These are phyloP conservation scores for Hydrozoanthus tunicans DNA, from an alignment of 64 coral and sea anemone genomes.

Conservation along the genomic window DNA sequence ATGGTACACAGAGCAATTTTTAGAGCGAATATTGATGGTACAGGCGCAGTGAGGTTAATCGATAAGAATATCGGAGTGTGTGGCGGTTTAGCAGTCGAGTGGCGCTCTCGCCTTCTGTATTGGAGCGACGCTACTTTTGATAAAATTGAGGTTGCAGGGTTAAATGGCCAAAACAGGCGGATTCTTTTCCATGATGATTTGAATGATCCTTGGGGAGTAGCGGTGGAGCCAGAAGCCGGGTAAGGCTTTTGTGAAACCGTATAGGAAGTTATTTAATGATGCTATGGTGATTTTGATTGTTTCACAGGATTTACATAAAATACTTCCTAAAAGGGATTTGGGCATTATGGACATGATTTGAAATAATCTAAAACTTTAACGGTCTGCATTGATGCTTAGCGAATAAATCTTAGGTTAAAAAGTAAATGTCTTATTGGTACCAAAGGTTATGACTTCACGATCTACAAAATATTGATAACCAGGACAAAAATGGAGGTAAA, in stretches of 20 bases:
- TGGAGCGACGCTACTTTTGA: slow-evolving; percentile 61
- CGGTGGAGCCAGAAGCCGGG: slow-evolving; percentile 66
- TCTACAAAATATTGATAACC: too few relatives aligned
- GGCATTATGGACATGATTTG: too few relatives aligned
- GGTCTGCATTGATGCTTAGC: too few relatives aligned
- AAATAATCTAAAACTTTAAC: too few relatives aligned
- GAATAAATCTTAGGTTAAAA: too few relatives aligned
- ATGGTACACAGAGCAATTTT: slow-evolving; percentile 34
- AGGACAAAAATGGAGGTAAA: too few relatives aligned
- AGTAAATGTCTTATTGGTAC: too few relatives aligned
- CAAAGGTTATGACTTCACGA: too few relatives aligned
- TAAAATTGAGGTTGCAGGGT: slow-evolving; percentile 59
- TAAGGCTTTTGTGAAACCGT: neutral
- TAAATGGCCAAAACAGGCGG: slow-evolving; percentile 64
- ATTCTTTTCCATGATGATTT: slow-evolving; percentile 31
- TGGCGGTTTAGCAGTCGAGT: slow-evolving; percentile 75
- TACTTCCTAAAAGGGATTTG: too few relatives aligned
- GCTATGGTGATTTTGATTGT: too few relatives aligned
- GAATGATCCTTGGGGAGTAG: slow-evolving; percentile 63
- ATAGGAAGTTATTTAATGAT: too few relatives aligned
- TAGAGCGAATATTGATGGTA: slow-evolving; percentile 54
- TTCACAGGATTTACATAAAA: too few relatives aligned
- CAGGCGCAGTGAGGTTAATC: slow-evolving; percentile 25
- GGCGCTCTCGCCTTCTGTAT: slow-evolving; percentile 65
- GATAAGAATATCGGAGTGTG: slow-evolving; percentile 50